Percentiles rank a stretch among this genome's conserved stretches.
Evolutionary conservation across 2,113 vertebrate species (phyloP).

Genomic region (Chionomys nivalis): DNA sequence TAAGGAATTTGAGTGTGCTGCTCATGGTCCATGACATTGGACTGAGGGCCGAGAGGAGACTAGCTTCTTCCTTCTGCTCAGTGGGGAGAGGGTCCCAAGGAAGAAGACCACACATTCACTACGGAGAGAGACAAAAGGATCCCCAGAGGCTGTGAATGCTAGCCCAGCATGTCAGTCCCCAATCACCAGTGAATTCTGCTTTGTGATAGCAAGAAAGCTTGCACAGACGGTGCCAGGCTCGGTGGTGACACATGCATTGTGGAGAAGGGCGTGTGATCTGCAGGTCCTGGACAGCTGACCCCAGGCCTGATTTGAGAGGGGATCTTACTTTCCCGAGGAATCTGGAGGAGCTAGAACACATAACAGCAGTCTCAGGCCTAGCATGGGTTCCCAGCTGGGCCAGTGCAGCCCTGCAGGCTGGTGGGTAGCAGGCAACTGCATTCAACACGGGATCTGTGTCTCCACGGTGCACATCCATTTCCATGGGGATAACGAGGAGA

Average conservation of each 20-base stretch:
- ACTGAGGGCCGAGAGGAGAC: not conserved
- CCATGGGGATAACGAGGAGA: not conserved
- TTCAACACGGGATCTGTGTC: not conserved
- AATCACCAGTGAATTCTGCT: not conserved
- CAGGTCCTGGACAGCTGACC: not conserved
- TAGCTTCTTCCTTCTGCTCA: not conserved
- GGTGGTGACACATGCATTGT: not conserved
- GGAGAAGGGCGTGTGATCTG: not conserved
- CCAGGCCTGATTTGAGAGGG: not conserved
- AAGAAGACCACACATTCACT: not conserved
- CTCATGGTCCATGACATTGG: not conserved
- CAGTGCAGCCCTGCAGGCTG: not conserved
- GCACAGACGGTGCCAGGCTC: no score
- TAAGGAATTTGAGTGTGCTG: accelerated
- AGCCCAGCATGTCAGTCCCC: not conserved
- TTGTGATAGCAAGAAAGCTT: not conserved
- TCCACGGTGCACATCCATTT: not conserved
- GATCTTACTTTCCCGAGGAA: not conserved
- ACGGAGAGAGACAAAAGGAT: accelerated
- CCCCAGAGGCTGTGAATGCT: not conserved
- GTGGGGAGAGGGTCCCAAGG: not conserved
- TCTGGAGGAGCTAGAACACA: not conserved
- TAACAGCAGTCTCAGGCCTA: not conserved
- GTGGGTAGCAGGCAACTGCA: not conserved
- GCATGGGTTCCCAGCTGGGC: not conserved